Evolutionary conservation across 2,113 vertebrate genomes (phyloP), one percentile per base, ranked within the genome.

Genomic region (Hyaena hyaena): DNA sequence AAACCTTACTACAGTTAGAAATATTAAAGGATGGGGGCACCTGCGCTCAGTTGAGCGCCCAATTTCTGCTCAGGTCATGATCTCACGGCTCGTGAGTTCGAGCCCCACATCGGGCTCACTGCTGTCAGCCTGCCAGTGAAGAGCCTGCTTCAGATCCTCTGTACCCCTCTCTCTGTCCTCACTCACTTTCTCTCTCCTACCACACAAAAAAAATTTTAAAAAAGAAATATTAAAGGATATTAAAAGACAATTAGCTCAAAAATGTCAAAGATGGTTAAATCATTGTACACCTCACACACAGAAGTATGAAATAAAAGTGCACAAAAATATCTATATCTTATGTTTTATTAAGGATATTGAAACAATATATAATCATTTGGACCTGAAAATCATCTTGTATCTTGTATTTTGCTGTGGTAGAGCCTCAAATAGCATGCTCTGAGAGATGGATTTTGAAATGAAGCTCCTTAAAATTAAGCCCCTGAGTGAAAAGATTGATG

Each of bases 401-500:
- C n/a, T 90, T 79, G 10, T 79, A 84, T 92, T 93, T 95, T 92
- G 26, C 50, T 81, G 2, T 92, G 55, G 43, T 55, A 73, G 55
- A 80, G 9, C 80, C 33, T 76, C 33, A 83, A 50, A 50, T 85
- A 92, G 43, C 80, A 71, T 74, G 7, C 2, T n/a, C 11, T 33
- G n/a, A 74, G 31, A 88, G 14, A 82, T 45, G 39, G 66, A 92
- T 80, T 79, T 86, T 79, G 5, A 80, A 33, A 80, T 73, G 33
- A 88, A 45, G n/a, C 26, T 90, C 23, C 77, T 81, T 87, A 63
- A 89, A 93, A 31, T 73, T 55, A 93, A 95, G 45, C 39, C 23
- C 11, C 28, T 39, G 31, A 96, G 71, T 35, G 39, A 77, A 79
- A 93, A 79, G 16, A 61, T 45, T n/a, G 19, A 86, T 35, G 17